These are phyloP conservation scores for Operophtera brumata DNA, from an alignment of 2,888 invertebrate genomes.

Conservation along the genomic window DNA sequence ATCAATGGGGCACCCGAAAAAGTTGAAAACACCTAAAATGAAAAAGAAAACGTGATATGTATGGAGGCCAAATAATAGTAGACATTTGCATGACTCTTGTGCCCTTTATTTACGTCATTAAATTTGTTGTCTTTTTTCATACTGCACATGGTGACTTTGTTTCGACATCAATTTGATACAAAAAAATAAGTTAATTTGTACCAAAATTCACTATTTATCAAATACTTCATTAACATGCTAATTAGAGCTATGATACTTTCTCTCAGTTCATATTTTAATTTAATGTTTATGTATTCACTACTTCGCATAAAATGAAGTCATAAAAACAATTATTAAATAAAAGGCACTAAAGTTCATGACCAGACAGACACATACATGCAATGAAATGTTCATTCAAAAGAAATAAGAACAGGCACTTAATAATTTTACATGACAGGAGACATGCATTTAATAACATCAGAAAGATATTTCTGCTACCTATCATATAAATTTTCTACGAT, in stretches of 20 bases:
- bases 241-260: too few relatives aligned
- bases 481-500: background rate
- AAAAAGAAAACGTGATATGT: conserved; percentile 78
- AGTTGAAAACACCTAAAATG: conserved; percentile 82
- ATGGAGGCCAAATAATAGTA: conserved; percentile 47
- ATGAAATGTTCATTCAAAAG: conserved; percentile 59
- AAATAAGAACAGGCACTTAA: conserved; percentile 49
- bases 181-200: too few relatives aligned
- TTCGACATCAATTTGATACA: too few relatives aligned
- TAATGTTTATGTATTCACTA: too few relatives aligned
- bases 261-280: too few relatives aligned
- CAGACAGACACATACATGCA: conserved; percentile 62
- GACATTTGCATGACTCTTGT: conserved; percentile 41
- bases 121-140: background rate
- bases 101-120: conserved; percentile 39
- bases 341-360: conserved; percentile 53
- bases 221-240: too few relatives aligned
- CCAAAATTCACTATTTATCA: too few relatives aligned
- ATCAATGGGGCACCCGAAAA: conserved; percentile 81
- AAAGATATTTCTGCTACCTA: background rate
- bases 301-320: background rate
- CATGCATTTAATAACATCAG: conserved; percentile 41
- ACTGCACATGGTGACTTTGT: too few relatives aligned
- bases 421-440: conserved; percentile 29
- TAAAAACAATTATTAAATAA: conserved; percentile 18